A percentile compares a stretch with the other conserved stretches of the same genome.
phyloP scores from a whole-genome alignment of 2,113 vertebrate species.

The Paradisaea rubra region DNA sequence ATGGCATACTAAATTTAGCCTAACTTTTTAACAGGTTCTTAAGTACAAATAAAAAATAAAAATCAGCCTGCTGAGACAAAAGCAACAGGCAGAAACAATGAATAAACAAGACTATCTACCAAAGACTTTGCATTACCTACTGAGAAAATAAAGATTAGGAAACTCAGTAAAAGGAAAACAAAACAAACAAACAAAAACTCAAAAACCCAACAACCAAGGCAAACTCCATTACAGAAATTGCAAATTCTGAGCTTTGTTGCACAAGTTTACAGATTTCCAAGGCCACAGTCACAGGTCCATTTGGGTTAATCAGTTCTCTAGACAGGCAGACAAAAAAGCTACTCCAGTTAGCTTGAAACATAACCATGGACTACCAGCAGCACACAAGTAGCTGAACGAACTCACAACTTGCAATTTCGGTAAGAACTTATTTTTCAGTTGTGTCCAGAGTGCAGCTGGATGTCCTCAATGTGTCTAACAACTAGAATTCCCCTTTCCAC shows the following conservation, averaged over 20 bases:
- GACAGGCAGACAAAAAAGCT: background rate
- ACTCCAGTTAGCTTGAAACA: background rate
- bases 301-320: background rate
- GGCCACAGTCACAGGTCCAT: background rate
- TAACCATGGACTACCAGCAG: accelerated
- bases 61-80: background rate
- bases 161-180: background rate
- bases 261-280: background rate
- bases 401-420: background rate
- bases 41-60: background rate
- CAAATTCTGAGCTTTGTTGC: background rate
- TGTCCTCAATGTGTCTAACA: background rate
- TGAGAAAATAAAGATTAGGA: background rate
- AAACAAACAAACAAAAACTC: background rate
- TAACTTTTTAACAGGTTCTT: background rate
- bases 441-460: background rate
- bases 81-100: background rate
- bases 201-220: background rate
- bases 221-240: background rate
- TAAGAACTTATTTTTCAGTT: background rate
- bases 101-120: background rate
- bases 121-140: background rate
- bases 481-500: background rate
- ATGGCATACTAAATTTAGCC: background rate
- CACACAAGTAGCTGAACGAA: background rate